Percentiles rank a stretch among this genome's conserved stretches.
Evolutionary conservation across 2,797 vertebrate genomes (phyloP).

Genomic region (Cossypha caffra): DNA sequence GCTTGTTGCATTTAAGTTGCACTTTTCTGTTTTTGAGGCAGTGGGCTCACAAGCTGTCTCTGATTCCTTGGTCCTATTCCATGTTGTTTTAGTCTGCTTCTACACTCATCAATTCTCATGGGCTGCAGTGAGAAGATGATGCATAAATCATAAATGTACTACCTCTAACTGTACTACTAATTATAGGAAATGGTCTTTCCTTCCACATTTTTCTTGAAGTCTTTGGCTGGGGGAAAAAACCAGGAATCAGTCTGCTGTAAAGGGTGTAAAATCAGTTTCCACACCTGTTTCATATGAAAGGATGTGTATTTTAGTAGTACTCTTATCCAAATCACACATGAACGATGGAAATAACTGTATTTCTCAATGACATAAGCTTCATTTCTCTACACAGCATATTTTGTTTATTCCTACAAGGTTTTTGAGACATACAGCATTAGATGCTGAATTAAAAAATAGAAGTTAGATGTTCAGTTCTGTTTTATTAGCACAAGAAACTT

Average conservation of each 20-base stretch:
- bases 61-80: not conserved
- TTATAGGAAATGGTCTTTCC: not conserved
- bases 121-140: not conserved
- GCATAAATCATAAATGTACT: not conserved
- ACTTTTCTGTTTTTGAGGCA: fast-evolving
- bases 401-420: not conserved
- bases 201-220: not conserved
- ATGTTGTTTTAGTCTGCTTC: not conserved
- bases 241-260: not conserved
- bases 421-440: not conserved
- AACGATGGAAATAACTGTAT: not conserved
- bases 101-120: not conserved
- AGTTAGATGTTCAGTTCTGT: not conserved
- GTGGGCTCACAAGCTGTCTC: not conserved
- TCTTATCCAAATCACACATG: not conserved
- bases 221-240: not conserved
- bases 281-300: not conserved
- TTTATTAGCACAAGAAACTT: conserved; percentile 20
- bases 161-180: not conserved
- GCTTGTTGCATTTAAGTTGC: not conserved
- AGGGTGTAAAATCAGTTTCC: not conserved
- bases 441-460: not conserved
- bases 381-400: not conserved
- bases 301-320: not conserved
- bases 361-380: not conserved